Evolutionary conservation across 2,113 vertebrate species (phyloP), one percentile per base, ranked within the genome.

Genomic region (Eublepharis macularius): DNA sequence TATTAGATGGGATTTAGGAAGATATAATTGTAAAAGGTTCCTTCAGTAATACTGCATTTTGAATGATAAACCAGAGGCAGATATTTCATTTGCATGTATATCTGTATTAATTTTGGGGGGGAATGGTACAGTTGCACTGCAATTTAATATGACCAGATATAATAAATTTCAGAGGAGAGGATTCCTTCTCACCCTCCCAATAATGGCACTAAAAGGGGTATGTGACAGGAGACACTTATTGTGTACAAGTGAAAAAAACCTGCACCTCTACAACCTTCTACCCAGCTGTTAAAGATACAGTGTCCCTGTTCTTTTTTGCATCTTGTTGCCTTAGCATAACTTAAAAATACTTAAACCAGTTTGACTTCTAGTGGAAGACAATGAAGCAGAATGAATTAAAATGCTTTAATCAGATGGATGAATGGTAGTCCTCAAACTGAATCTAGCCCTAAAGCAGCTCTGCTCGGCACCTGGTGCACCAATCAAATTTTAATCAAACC

Each of bases 1-100:
- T 82, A 43, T 91, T 82, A 80, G 82, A 39, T 92, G 89, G 74
- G 84, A 87, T 89, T 47, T 43, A 90, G 80, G 69, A 86, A 87
- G 69, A 34, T 84, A 82, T 51, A 82, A 66, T 34, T 39, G 82
- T 77, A 34, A 54, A 60, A 63, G 34, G 19, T 29, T 70, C 65
- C 66, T 78, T 3, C 19, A 74, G 69, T 32, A 78, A 57, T 29
- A 39, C 88, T 69, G 87, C 82, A 51, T 57, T 91, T 89, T 90
- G 69, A 82, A 90, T 82, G 82, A 91, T 86, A 83, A 32, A 90
- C 63, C 78, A 21, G 72, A 87, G 79, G 49, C 83, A 81, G 79
- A 72, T 34, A 19, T 86, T 86, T 80, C 86, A 54, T 86, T 54
- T 91, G 82, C 54, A 81, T n/a, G n/a, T n/a, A n/a, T n/a, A n/a